Evolutionary conservation across 2,797 vertebrate genomes (phyloP), one percentile per base, ranked within the genome.

Genomic region (Tachyglossus aculeatus): DNA sequence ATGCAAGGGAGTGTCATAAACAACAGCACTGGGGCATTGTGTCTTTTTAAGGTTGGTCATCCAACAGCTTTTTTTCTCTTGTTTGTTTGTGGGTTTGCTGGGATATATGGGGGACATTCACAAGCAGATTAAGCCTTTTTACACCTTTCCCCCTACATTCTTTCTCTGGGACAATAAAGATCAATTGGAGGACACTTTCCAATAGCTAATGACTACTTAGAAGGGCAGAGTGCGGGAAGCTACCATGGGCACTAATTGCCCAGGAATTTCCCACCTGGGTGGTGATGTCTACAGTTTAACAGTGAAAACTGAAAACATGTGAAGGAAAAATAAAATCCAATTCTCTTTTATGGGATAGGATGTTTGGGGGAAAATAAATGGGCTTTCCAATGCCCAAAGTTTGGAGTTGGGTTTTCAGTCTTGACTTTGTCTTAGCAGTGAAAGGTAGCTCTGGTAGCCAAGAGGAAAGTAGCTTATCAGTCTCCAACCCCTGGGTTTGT

Each of bases 341-440:
- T 29, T 18, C 34, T 70, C 31, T 57, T 66, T 67, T 66, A 10
- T 33, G 24, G 22, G 21, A 19, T 40, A 21, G 62, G 36, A 56
- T 31, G 33, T 45, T 68, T 56, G n/a, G n/a, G n/a, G n/a, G 11
- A 31, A 40, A 58, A 47, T n/a, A n/a, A 38, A 19, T 38, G 71
- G 51, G 56, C 67, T 34, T 73, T 71, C 5, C 14, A 22, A 12
- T 61, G 39, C 40, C 21, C 33, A 11, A 54, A 38, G 47, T 54
- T 58, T 59, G 22, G 55, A 33, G 15, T 66, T 59, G 25, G 43
- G 18, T 60, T 67, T 62, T 24, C 7, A 48, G 4, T 54, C 39
- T 56, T 29, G 18, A 37, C 62, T 64, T 69, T 40, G 6, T 37
- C 43, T 76, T 59, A 61, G 40, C 45, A 71, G 55, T 55, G 67